Evolutionary conservation across 2,113 vertebrate species (phyloP), one percentile per base, ranked within the genome.

Genomic region (Gymnorhina tibicen): DNA sequence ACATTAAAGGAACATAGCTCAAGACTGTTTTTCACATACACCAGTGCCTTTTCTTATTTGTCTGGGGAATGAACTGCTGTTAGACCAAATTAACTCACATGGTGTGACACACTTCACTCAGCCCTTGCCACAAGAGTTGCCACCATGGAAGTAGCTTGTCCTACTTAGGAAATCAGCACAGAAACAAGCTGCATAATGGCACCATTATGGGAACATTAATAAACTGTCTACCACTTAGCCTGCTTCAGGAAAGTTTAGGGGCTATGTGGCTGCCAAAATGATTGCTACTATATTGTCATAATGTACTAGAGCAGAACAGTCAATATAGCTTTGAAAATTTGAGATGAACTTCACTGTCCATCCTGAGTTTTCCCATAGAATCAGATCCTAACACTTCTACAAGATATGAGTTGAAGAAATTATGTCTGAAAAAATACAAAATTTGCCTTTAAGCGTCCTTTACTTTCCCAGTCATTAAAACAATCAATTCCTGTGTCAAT

Each of bases 1-100:
- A 30, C 63, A 66, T 46, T 80, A 73, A 90, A 77, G 47, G 42
- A 83, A 66, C 21, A 41, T n/a, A 80, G 63, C 39, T 97, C 46
- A 85, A 39, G 55, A 87, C 35, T 76, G n/a, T 73, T 76, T 72
- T 90, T 82, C 55, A 55, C 39, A 55, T 67, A 83, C 75, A 83
- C 9, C 55, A 52, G 24, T 93, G 87, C 24, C 50, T 94, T 88
- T 88, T 56, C 85, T 84, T 74, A 88, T 95, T 93, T 77, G 68
- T 93, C 93, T 90, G 24, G 91, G 92, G 82, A 96, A 78, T 0
- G 0, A 88, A 33, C 24, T 88, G 55, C 82, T 88, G 59, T 86
- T 93, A 86, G 63, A 91, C 56, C 52, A 88, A 91, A 94, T 91
- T 95, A 94, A 75, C 42, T 93, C 92, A 88, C 82, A 47, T 32